phyloP scores from a whole-genome alignment of 2,797 vertebrate species.

The Sardinella longiceps region DNA sequence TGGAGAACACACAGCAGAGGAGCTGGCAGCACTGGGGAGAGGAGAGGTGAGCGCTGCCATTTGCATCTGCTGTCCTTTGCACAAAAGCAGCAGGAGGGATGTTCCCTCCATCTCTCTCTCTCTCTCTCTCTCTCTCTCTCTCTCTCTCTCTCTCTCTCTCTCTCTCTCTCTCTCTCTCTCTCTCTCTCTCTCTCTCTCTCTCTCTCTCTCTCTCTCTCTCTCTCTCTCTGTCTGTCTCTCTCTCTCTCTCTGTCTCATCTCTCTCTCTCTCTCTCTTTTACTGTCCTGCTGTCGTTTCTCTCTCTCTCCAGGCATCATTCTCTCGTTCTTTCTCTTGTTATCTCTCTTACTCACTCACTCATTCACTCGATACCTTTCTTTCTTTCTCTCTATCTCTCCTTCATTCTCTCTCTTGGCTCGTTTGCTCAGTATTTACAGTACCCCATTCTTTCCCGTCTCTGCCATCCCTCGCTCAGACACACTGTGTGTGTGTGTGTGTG shows the following conservation, averaged over 20 bases:
- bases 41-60: conserved; percentile 43
- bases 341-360: neutral
- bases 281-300: neutral
- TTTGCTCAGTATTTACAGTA: neutral
- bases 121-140: neutral
- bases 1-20: conserved; percentile 39
- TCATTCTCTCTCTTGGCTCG: conserved; percentile 3
- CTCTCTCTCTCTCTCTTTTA: neutral
- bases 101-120: neutral
- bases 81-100: conserved; percentile 22
- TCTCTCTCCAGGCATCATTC: neutral
- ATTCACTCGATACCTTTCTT: neutral
- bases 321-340: neutral
- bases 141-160: neutral
- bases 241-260: neutral
- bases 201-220: neutral
- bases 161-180: conserved; percentile 31
- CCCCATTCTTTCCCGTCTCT: neutral
- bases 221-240: neutral
- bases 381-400: neutral
- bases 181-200: neutral
- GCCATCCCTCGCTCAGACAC: neutral
- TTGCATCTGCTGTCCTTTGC: conserved; percentile 65
- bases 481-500: conserved; percentile 28
- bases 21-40: conserved; percentile 36